A percentile compares a stretch with the other conserved stretches of the same genome.
Evolutionary conservation across 92 coral and sea anemone species (phyloP).

Genomic region (Heliopora coerulea): DNA sequence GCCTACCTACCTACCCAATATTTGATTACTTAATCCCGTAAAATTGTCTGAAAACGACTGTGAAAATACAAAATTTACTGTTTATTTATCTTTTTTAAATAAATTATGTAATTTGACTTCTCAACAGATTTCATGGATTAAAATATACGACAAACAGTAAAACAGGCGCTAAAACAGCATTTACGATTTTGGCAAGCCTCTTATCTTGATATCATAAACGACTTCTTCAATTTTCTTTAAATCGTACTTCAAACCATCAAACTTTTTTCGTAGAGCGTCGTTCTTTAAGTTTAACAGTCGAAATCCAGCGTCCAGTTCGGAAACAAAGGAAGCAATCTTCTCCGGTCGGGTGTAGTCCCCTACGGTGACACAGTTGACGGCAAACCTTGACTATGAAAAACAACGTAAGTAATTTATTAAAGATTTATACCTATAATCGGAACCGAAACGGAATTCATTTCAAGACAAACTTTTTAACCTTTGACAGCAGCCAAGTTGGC

Average conservation of each 20-base stretch:
- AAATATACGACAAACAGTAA: too few species aligned
- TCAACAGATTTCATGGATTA: too few species aligned
- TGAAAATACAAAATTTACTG: too few species aligned
- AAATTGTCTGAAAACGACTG: too few species aligned
- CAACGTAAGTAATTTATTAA: neutral
- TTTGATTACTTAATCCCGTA: too few species aligned
- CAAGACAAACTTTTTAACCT: too few species aligned
- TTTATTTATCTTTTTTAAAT: too few species aligned
- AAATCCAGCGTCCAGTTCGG: constrained; percentile 93
- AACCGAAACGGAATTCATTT: too few species aligned
- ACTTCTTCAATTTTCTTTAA: constrained; percentile 95
- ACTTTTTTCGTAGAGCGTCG: constrained; percentile 85
- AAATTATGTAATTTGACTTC: too few species aligned
- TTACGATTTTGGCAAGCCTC: constrained; percentile 67
- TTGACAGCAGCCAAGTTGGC: too few species aligned
- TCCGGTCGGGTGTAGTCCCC: constrained; percentile 83
- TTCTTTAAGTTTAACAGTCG: constrained; percentile 91
- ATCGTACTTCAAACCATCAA: constrained; percentile 97
- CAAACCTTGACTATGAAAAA: constrained; percentile 81
- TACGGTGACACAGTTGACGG: constrained; percentile 92
- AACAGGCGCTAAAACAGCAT: neutral
- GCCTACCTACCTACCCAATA: too few species aligned
- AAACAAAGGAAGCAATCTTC: constrained; percentile 78
- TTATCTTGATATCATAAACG: constrained; percentile 89
- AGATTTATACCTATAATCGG: too few species aligned